These are phyloP conservation scores for Saguinus imperator DNA, from an alignment of 2,113 vertebrate genomes.

Conservation along the genomic window DNA sequence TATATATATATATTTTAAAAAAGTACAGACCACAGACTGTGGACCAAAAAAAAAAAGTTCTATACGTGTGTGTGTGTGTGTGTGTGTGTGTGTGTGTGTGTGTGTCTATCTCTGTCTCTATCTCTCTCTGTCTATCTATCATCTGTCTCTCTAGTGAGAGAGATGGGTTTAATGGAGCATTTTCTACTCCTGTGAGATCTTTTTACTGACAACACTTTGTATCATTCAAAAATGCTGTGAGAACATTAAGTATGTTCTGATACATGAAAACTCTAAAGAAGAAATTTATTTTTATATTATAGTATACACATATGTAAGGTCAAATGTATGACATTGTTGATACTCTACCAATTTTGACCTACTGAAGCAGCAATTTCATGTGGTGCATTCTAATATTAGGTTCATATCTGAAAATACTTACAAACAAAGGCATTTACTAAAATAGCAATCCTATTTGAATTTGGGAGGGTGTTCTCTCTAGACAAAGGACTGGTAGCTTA, in stretches of 20 bases:
- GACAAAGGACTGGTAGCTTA: not conserved
- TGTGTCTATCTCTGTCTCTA: accelerated
- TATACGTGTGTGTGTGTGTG: too few species aligned
- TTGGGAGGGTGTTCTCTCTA: not conserved
- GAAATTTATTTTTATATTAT: not conserved
- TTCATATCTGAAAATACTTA: not conserved
- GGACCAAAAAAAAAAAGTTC: not conserved
- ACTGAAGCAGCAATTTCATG: not conserved
- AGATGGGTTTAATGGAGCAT: not conserved
- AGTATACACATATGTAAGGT: not conserved
- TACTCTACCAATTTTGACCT: not conserved
- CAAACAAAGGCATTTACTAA: not conserved
- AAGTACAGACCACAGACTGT: too few species aligned
- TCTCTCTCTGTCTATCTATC: not conserved
- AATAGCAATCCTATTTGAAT: not conserved
- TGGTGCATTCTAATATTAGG: not conserved
- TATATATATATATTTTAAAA: too few species aligned
- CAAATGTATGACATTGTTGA: not conserved
- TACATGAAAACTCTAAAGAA: not conserved
- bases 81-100: too few species aligned
- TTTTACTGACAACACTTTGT: not conserved
- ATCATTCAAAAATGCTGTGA: not conserved
- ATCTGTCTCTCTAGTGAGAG: not conserved
- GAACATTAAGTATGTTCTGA: not conserved
- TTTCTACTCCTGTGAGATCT: not conserved